Percentiles rank a stretch among this genome's conserved stretches.
Conservation (phyloP, 2,888 invertebrate genomes). For the Chymomyza fuscimana region DNA sequence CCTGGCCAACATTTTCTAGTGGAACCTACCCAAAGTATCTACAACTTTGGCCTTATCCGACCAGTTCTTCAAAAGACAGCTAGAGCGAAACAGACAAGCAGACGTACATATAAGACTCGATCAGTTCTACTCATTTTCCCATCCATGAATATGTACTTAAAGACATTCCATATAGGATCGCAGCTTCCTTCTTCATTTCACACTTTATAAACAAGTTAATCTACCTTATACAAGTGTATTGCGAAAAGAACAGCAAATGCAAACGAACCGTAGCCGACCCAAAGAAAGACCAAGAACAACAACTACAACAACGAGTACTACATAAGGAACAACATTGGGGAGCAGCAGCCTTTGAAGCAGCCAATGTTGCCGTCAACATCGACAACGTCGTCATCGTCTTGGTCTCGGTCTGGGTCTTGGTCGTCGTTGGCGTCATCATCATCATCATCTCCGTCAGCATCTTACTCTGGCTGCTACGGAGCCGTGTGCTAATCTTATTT, state of each 20-base stretch:
- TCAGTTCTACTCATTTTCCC: not conserved
- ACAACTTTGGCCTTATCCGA: too few species aligned
- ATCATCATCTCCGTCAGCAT: conserved; percentile 9
- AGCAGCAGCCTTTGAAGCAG: not conserved
- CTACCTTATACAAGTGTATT: not conserved
- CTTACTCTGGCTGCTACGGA: conserved; percentile 41
- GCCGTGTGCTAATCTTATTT: conserved; percentile 73
- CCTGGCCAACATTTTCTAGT: too few species aligned
- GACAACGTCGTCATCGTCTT: not conserved
- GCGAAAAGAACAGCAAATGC: conserved; percentile 6
- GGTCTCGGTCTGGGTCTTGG: not conserved
- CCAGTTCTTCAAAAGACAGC: not conserved
- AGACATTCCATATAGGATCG: not conserved
- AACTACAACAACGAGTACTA: not conserved
- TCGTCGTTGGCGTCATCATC: not conserved
- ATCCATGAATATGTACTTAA: not conserved
- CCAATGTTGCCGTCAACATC: not conserved
- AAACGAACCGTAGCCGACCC: conserved; percentile 29
- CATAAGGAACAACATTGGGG: conserved; percentile 17
- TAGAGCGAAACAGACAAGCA: not conserved
- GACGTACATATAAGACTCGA: not conserved
- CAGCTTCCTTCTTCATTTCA: not conserved
- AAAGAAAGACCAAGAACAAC: conserved; percentile 13
- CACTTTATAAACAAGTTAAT: not conserved
- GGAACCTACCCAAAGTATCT: too few species aligned